These are phyloP conservation scores for Coenobita brevimanus DNA, from an alignment of 1,140 invertebrate species.

Conservation along the genomic window DNA sequence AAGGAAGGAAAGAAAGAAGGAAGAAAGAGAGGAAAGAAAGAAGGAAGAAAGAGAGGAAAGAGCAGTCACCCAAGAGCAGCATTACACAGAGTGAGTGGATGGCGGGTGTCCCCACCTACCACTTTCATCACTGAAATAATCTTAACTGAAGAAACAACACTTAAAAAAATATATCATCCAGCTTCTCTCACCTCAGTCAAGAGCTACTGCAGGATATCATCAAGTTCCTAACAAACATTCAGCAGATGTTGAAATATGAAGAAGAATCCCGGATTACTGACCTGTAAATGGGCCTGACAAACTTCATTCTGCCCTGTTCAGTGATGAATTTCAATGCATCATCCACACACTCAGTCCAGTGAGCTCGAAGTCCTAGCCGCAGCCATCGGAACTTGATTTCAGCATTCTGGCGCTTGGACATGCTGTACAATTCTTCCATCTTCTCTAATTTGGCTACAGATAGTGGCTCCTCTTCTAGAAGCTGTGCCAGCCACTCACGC, in stretches of 20 bases:
- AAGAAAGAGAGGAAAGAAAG: neutral
- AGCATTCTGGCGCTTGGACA: conserved; percentile 81
- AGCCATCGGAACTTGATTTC: conserved; percentile 88
- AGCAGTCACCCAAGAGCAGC: no score
- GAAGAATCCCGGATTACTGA: conserved; percentile 90
- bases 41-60: no score
- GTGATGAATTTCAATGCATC: conserved; percentile 85
- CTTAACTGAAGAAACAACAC: neutral
- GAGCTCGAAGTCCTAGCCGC: conserved; percentile 83
- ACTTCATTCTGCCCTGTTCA: conserved; percentile 92
- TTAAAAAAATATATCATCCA: neutral
- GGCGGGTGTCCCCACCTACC: no score
- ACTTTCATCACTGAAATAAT: neutral
- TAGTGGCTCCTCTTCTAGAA: conserved; percentile 78
- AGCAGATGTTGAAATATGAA: no score
- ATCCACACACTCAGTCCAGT: conserved; percentile 80
- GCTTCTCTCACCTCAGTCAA: neutral
- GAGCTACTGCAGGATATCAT: conserved; percentile 76
- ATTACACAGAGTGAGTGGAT: no score
- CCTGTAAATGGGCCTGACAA: conserved; percentile 88
- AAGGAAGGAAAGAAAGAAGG: neutral
- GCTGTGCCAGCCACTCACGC: conserved; percentile 82
- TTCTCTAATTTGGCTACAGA: conserved; percentile 78
- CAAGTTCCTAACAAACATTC: no score
- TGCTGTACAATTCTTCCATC: conserved; percentile 81